Evolutionary conservation across 2,113 vertebrate species (phyloP).

Genomic region (Lampris incognitus): DNA sequence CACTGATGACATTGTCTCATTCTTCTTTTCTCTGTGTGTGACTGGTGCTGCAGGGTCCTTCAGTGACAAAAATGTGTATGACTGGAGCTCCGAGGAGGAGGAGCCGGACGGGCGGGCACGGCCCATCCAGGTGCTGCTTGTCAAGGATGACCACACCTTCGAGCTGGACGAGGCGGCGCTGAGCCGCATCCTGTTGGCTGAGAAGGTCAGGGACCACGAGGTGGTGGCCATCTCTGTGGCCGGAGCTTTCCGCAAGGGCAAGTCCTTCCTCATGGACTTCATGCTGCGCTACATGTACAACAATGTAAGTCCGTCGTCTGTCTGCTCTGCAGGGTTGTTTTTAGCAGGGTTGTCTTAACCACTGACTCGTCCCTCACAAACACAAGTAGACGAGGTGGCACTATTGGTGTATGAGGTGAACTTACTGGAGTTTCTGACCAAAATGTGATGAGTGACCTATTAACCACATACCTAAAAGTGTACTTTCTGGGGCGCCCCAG

Average conservation of each 20-base stretch:
- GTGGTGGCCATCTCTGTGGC: conserved; percentile 97
- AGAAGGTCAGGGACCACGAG: conserved; percentile 92
- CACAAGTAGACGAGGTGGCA: too few relatives aligned
- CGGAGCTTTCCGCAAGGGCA: conserved; percentile 97
- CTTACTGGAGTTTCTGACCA: too few relatives aligned
- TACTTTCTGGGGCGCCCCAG: too few relatives aligned
- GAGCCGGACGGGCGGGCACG: conserved; percentile 90
- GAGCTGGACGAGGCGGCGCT: conserved; percentile 94
- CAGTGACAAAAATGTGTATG: conserved; percentile 88
- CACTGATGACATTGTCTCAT: not conserved
- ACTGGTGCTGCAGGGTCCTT: conserved; percentile 80
- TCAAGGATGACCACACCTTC: conserved; percentile 97
- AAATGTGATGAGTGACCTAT: not conserved
- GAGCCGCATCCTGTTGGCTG: conserved; percentile 91
- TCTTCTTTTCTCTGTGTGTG: not conserved
- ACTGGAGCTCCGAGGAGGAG: conserved; percentile 98
- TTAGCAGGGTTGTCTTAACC: not conserved
- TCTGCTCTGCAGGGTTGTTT: not conserved
- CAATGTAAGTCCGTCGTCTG: conserved; percentile 80
- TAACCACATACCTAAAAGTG: too few relatives aligned
- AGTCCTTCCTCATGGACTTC: conserved; percentile 99
- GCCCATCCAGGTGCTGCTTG: conserved; percentile 94
- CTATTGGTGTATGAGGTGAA: too few relatives aligned
- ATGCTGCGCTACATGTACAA: conserved; percentile 99
- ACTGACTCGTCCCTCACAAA: not conserved